Evolutionary conservation across 2,888 invertebrate genomes (phyloP).

Genomic region (Drosophila nr. perissopoda): DNA sequence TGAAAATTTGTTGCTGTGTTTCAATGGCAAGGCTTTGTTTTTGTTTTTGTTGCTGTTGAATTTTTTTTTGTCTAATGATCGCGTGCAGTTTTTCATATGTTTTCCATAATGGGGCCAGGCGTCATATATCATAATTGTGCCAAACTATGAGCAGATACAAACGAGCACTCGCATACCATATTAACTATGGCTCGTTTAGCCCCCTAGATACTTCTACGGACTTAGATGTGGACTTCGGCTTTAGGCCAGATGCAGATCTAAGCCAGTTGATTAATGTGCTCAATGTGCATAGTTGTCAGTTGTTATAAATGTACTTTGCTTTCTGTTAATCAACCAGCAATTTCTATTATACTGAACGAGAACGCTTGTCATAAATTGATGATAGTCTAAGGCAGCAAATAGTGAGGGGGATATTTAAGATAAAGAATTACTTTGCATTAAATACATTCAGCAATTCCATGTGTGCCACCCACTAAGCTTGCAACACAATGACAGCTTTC

Average conservation of each 20-base stretch:
- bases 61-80: conserved; percentile 70
- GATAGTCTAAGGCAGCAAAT: conserved; percentile 7
- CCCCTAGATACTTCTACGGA: conserved; percentile 9
- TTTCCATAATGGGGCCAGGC: conserved; percentile 62
- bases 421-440: conserved; percentile 14
- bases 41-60: conserved; percentile 27
- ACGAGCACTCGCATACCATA: conserved; percentile 34
- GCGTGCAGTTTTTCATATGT: conserved; percentile 78
- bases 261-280: conserved; percentile 69
- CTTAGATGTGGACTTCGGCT: conserved; percentile 20
- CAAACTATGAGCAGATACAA: conserved; percentile 71
- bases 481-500: conserved; percentile 39
- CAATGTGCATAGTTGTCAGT: conserved; percentile 67
- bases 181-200: conserved; percentile 49
- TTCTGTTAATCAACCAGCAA: conserved; percentile 59
- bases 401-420: background rate
- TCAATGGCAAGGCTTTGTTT: conserved; percentile 76
- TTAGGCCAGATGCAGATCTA: conserved; percentile 70
- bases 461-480: conserved; percentile 59
- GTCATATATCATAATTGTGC: conserved; percentile 79
- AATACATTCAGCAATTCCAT: conserved; percentile 6
- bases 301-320: conserved; percentile 57
- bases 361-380: conserved; percentile 35
- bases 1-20: conserved; percentile 58
- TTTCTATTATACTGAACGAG: conserved; percentile 28